These are phyloP conservation scores for Teleopsis dalmanni DNA, from an alignment of 1,140 invertebrate species.

Conservation along the genomic window DNA sequence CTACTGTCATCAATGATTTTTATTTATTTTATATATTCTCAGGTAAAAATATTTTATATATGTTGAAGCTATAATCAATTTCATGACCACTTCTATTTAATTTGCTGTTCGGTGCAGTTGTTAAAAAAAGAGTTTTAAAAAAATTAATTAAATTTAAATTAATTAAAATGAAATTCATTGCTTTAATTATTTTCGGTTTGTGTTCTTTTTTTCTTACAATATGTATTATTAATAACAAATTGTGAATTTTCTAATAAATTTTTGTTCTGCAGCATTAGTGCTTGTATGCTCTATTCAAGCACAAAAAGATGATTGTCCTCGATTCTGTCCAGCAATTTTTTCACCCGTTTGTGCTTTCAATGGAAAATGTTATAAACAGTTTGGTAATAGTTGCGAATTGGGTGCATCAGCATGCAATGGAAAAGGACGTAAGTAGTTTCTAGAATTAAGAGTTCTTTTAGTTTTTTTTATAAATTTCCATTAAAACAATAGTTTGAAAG, in stretches of 20 bases:
- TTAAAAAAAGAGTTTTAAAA: no score
- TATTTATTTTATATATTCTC: no score
- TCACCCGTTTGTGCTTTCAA: constrained; percentile 5
- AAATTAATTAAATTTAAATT: no score
- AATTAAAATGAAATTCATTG: not conserved
- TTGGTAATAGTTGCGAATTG: not conserved
- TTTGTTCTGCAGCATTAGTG: not conserved
- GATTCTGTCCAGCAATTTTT: not conserved
- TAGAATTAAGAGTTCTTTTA: not conserved
- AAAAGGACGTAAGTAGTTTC: not conserved
- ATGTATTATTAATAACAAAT: constrained; percentile 1
- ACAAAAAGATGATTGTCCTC: constrained; percentile 2
- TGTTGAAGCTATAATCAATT: no score
- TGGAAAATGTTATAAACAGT: constrained; percentile 3
- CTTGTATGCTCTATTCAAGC: not conserved
- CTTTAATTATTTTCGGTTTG: not conserved
- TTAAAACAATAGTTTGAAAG: no score
- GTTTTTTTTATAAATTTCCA: not conserved
- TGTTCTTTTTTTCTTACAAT: not conserved
- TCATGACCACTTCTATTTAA: no score
- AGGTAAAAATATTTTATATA: no score
- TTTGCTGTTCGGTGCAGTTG: no score
- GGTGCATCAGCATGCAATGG: not conserved
- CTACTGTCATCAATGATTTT: no score
- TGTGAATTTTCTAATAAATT: not conserved